Conservation (phyloP, 1,140 invertebrate genomes). For the Ridgeia piscesae region DNA sequence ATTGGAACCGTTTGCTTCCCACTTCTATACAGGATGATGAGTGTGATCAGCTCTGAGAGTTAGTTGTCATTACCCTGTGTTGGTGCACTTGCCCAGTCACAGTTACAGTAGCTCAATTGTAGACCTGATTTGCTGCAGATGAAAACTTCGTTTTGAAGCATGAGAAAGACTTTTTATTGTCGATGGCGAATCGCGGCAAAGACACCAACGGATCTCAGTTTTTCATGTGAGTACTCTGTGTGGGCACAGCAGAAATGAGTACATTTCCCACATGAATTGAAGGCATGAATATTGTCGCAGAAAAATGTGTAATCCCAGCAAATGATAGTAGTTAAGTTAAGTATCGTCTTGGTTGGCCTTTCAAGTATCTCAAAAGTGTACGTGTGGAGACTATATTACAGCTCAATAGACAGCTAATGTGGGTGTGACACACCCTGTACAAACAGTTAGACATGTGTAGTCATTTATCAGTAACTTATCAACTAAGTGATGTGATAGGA, state of each 20-base stretch:
- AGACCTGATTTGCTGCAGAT: slow-evolving; percentile 64
- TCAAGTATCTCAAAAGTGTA: neutral
- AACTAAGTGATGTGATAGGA: neutral
- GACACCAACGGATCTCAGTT: slow-evolving; percentile 43
- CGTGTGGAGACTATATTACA: neutral
- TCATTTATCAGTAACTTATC: neutral
- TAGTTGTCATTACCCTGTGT: neutral
- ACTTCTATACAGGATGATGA: no score
- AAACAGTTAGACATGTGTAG: neutral
- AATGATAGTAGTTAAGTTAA: neutral
- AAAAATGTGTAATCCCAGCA: neutral
- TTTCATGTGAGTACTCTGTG: slow-evolving; percentile 35
- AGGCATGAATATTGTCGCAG: neutral
- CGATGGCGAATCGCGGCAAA: slow-evolving; percentile 58
- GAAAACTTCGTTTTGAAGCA: slow-evolving; percentile 87
- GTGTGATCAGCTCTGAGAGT: no score
- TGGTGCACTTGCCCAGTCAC: neutral
- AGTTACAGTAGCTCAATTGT: neutral
- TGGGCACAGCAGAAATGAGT: neutral
- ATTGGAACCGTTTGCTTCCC: no score
- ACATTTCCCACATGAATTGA: neutral
- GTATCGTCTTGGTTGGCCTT: neutral
- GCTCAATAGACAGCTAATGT: neutral
- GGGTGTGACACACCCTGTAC: neutral
- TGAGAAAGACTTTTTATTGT: slow-evolving; percentile 62